A percentile compares a stretch with the other conserved stretches of the same genome.
Evolutionary conservation across 2,113 vertebrate species (phyloP).

Genomic region (Myiagra hebetior): DNA sequence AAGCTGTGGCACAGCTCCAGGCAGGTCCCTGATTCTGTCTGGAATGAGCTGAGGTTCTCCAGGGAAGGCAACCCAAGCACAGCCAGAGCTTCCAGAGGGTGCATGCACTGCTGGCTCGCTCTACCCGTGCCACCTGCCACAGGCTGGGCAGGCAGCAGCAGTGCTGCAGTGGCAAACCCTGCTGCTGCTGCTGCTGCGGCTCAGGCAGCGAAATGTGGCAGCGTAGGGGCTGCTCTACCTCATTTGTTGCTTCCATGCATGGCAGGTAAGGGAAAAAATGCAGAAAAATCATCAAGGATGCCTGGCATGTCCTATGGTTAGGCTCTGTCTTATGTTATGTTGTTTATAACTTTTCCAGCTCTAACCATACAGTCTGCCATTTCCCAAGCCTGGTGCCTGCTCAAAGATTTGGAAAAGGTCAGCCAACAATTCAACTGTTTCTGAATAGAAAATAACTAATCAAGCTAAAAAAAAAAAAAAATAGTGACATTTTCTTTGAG

Average conservation of each 20-base stretch:
- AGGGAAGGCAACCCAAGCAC: not conserved
- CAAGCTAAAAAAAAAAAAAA: not conserved
- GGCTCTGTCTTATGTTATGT: accelerated
- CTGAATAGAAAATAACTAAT: conserved; percentile 3
- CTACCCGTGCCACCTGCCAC: not conserved
- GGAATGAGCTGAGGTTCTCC: not conserved
- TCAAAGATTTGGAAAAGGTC: conserved; percentile 23
- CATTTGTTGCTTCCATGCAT: not conserved
- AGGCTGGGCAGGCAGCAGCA: not conserved
- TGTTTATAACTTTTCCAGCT: not conserved
- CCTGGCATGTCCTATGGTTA: not conserved
- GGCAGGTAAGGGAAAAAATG: not conserved
- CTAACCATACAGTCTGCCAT: not conserved
- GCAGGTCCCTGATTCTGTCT: not conserved
- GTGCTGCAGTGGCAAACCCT: not conserved
- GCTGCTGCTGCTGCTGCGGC: not conserved
- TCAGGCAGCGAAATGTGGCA: not conserved
- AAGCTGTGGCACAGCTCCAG: not conserved
- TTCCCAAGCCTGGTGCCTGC: not conserved
- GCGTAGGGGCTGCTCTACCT: not conserved
- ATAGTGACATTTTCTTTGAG: not conserved
- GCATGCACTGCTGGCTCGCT: not conserved
- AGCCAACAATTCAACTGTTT: conserved; percentile 16
- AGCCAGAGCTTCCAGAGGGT: not conserved
- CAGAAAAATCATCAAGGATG: not conserved